Evolutionary conservation across 2,888 invertebrate genomes (phyloP), one percentile per base, ranked within the genome.

Genomic region (Lissonota sp.): DNA sequence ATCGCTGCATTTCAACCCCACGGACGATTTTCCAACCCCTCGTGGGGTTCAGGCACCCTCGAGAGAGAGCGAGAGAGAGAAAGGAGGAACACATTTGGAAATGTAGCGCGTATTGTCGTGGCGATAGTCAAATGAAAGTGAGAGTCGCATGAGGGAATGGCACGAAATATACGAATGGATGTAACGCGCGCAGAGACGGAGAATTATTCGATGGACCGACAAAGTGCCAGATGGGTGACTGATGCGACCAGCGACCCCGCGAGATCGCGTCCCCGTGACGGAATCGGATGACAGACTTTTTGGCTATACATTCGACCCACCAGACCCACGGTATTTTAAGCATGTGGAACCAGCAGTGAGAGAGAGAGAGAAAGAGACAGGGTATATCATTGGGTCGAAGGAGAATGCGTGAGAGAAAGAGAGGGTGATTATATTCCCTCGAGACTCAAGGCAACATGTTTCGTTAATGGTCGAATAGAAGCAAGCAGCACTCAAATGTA

Each of bases 211-310:
- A 89, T 89, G 89, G 89, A 89, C 88, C 88, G 87, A 85, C 87
- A 86, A 87, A 89, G 86, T 89, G 91, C 90, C 92, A 92, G 92
- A 92, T 92, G 92, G 92, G 92, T 92, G 92, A 92, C 91, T 91
- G 92, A 92, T 91, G 92, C 89, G 91, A 89, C 88, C 88, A 72
- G 80, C 84, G 14, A 82, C 76, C 74, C 85, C 82, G 72, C 74
- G 78, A 72, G 77, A 78, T 74, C 83, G 80, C 73, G 72, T 83
- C 75, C 82, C 85, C 84, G 80, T 83, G 83, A 84, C 82, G 85
- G 86, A 87, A 84, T 85, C 85, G 84, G 85, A 82, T 84, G 87
- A 87, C 88, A 87, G 85, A 85, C 79, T 80, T 81, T 83, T 83
- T 81, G 74, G 83, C 77, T 84, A n/a, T n/a, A 83, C 84, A 79